Evolutionary conservation across 37 sponge, comb jelly and placozoan species (phyloP).

Genomic region (Ephydatia muelleri): DNA sequence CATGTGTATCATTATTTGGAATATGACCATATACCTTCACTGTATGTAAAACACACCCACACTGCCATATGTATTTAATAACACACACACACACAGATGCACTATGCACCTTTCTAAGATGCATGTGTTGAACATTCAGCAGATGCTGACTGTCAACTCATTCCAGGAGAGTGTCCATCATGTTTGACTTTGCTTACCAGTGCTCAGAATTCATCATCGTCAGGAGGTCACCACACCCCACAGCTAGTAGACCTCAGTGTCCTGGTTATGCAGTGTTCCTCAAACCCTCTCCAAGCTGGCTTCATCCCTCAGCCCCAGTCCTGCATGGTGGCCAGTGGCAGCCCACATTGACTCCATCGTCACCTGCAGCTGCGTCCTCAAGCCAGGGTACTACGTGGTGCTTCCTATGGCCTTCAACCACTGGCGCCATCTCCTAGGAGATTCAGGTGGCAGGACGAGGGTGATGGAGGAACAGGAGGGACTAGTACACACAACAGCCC

Average conservation of each 20-base stretch:
- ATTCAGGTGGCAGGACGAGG: not conserved
- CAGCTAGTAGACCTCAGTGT: constrained; percentile 32
- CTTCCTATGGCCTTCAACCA: constrained; percentile 81
- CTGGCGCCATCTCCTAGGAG: constrained; percentile 7
- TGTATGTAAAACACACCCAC: not conserved
- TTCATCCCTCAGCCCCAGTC: constrained; percentile 41
- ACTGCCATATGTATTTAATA: not conserved
- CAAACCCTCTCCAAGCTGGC: not conserved
- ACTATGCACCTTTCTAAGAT: too few species aligned
- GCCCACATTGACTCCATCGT: constrained; percentile 56
- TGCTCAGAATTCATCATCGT: not conserved
- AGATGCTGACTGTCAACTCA: too few species aligned
- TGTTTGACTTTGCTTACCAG: not conserved
- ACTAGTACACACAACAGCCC: constrained; percentile 5
- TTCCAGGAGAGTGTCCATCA: too few species aligned
- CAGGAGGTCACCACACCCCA: not conserved
- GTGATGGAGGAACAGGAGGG: not conserved
- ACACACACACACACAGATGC: too few species aligned
- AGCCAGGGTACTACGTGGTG: constrained; percentile 74
- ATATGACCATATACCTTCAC: not conserved
- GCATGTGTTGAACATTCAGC: not conserved
- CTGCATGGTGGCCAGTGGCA: constrained; percentile 40
- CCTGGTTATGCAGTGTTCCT: constrained; percentile 26
- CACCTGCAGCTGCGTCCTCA: constrained; percentile 64
- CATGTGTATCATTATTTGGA: not conserved